A percentile compares a stretch with the other conserved stretches of the same genome.
Evolutionary conservation across 1,140 invertebrate genomes (phyloP).

Genomic region (Platorchestia sp.): DNA sequence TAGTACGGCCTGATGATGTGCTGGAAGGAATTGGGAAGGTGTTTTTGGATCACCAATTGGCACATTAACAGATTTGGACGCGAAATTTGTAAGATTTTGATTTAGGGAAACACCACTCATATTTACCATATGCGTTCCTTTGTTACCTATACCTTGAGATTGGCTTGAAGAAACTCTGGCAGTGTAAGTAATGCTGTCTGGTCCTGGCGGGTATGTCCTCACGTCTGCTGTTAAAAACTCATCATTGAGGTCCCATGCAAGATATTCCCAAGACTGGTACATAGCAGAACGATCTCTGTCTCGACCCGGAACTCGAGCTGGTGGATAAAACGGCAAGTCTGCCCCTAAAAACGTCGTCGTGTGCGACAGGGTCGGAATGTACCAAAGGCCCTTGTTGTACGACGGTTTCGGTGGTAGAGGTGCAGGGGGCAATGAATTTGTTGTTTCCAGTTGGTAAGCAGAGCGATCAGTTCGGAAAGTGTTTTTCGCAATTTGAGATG

Average conservation of each 20-base stretch:
- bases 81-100: neutral
- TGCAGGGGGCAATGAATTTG: neutral
- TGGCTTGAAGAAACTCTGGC: neutral
- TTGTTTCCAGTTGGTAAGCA: neutral
- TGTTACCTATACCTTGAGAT: neutral
- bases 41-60: neutral
- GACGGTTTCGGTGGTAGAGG: slow-evolving; percentile 27
- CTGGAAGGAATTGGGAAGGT: neutral
- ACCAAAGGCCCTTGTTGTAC: slow-evolving; percentile 35
- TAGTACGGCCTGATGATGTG: neutral
- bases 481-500: neutral
- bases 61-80: neutral
- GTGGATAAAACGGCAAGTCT: slow-evolving; percentile 37
- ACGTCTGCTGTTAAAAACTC: neutral
- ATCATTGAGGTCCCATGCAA: slow-evolving; percentile 2
- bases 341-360: slow-evolving; percentile 37
- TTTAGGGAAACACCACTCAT: neutral
- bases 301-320: slow-evolving; percentile 12
- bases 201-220: neutral
- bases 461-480: neutral
- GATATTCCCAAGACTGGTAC: slow-evolving; percentile 34
- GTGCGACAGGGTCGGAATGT: neutral
- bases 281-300: slow-evolving; percentile 32
- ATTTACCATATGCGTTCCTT: neutral
- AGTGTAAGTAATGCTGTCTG: neutral